Percentiles rank a stretch among this genome's conserved stretches.
These are phyloP conservation scores for Actias luna DNA, from an alignment of 2,888 invertebrate genomes.

Conservation along the genomic window DNA sequence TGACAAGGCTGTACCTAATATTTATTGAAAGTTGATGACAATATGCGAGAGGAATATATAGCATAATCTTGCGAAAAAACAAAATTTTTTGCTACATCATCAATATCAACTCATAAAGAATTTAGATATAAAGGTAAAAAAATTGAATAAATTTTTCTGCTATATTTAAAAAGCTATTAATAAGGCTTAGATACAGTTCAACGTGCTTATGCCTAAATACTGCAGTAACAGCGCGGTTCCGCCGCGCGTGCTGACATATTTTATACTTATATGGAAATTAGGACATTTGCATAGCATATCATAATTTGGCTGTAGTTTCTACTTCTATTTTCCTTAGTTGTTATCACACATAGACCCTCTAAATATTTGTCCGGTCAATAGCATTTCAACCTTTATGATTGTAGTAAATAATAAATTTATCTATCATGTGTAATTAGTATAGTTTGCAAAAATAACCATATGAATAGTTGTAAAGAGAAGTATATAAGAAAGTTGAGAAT, in stretches of 20 bases:
- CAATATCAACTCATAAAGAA: too few relatives aligned
- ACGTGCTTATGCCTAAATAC: background rate
- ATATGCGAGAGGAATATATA: too few relatives aligned
- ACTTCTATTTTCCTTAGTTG: background rate
- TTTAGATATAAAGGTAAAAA: too few relatives aligned
- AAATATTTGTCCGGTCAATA: background rate
- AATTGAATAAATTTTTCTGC: background rate
- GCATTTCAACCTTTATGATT: background rate
- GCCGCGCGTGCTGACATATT: background rate
- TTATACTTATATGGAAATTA: background rate
- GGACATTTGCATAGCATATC: background rate
- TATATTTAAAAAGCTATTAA: background rate
- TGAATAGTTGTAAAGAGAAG: background rate
- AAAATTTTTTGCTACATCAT: too few relatives aligned
- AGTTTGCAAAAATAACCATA: background rate
- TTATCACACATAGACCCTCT: background rate
- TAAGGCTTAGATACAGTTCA: background rate
- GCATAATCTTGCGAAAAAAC: too few relatives aligned
- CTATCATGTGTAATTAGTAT: too few relatives aligned
- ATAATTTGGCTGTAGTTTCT: background rate
- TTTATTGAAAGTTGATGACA: too few relatives aligned
- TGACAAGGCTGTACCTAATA: too few relatives aligned
- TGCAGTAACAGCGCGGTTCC: background rate
- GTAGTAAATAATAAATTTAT: background rate
- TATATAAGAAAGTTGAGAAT: background rate